Evolutionary conservation across 2,113 vertebrate genomes (phyloP).

Genomic region (Bombycilla garrulus): DNA sequence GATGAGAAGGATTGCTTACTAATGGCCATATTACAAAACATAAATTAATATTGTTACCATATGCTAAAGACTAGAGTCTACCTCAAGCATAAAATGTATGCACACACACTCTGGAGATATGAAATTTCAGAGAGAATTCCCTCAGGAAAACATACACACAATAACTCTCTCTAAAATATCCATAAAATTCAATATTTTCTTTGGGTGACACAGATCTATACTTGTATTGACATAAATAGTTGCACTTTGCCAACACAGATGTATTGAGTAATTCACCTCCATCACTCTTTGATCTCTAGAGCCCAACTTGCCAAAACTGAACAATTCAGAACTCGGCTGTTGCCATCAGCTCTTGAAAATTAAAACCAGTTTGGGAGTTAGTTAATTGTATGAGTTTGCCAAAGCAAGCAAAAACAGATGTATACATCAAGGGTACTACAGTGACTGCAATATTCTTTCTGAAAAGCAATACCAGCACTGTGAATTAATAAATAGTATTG

Average conservation of each 20-base stretch:
- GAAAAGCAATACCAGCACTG: background rate
- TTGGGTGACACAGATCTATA: constrained; percentile 67
- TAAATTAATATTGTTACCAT: constrained; percentile 57
- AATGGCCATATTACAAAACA: constrained; percentile 41
- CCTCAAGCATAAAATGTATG: constrained; percentile 42
- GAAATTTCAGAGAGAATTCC: background rate
- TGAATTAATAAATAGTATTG: constrained; percentile 16
- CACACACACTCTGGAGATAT: background rate
- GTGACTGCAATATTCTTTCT: constrained; percentile 11
- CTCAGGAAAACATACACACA: constrained; percentile 28
- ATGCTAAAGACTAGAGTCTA: constrained; percentile 32
- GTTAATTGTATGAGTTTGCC: background rate
- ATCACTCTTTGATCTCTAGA: constrained; percentile 56
- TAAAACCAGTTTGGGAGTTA: constrained; percentile 44
- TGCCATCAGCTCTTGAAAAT: constrained; percentile 52
- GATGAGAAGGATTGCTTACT: constrained; percentile 6
- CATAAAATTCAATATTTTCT: constrained; percentile 70
- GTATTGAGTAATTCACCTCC: constrained; percentile 63
- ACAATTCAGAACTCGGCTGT: constrained; percentile 17
- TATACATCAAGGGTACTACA: constrained; percentile 5
- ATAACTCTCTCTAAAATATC: constrained; percentile 52
- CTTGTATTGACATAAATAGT: constrained; percentile 62
- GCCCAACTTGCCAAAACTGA: constrained; percentile 58
- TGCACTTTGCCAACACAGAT: constrained; percentile 67
- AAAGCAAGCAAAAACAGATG: constrained; percentile 38